Percentiles rank a stretch among this genome's conserved stretches.
Evolutionary conservation across 2,113 vertebrate genomes (phyloP).

Genomic region (Scortum barcoo): DNA sequence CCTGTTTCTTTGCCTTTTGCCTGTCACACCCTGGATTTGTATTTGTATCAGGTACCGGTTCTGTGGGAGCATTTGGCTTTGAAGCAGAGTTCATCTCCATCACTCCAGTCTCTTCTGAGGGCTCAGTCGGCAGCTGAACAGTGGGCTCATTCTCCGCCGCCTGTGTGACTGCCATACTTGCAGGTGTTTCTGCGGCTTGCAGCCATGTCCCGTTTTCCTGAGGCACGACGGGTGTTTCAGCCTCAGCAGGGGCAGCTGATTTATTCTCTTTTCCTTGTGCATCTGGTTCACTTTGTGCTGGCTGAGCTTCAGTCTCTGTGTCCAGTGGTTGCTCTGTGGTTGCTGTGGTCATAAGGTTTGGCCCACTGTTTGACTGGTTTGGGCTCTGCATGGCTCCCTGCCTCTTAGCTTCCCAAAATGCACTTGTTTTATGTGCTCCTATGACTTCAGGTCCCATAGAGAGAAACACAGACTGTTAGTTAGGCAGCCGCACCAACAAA

Average conservation of each 20-base stretch:
- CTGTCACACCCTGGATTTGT: conserved; percentile 1
- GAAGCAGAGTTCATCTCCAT: conserved; percentile 12
- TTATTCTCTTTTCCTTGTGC: conserved; percentile 14
- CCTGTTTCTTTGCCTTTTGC: conserved; percentile 50
- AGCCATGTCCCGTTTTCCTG: conserved; percentile 12
- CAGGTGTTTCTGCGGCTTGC: conserved; percentile 30
- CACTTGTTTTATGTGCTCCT: conserved; percentile 8
- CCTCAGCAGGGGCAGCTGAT: not conserved
- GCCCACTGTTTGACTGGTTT: conserved; percentile 19
- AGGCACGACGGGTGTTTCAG: not conserved
- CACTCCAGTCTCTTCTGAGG: conserved; percentile 4
- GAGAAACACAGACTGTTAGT: conserved; percentile 28
- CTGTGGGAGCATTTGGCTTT: conserved; percentile 20
- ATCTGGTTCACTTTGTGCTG: conserved; percentile 23
- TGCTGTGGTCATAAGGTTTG: conserved; percentile 35
- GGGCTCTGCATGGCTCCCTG: conserved; percentile 69
- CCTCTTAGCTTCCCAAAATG: conserved; percentile 31
- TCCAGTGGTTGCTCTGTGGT: conserved; percentile 26
- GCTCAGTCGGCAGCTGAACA: not conserved
- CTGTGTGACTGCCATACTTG: not conserved
- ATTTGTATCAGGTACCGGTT: not conserved
- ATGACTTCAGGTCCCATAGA: conserved; percentile 25
- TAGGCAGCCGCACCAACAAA: not conserved
- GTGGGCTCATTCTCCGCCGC: not conserved
- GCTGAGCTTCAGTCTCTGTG: conserved; percentile 8